These are phyloP conservation scores for Chiloscyllium punctatum DNA, from an alignment of 2,797 vertebrate genomes.

Conservation along the genomic window DNA sequence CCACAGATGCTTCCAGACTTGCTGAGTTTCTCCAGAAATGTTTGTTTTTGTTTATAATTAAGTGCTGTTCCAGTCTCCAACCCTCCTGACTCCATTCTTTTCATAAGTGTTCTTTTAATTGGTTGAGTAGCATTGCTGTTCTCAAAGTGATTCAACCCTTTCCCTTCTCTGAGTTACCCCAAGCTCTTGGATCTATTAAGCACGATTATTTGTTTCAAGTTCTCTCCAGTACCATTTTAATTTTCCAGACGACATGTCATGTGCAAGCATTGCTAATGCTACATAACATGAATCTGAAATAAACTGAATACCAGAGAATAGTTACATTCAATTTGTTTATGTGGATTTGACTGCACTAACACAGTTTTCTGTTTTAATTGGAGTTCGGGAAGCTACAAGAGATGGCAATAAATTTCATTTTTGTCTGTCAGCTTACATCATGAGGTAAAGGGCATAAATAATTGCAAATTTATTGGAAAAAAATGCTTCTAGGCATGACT, in stretches of 20 bases:
- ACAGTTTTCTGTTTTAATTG: neutral
- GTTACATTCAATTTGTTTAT: neutral
- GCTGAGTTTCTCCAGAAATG: too few relatives aligned
- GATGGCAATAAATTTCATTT: neutral
- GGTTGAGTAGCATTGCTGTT: neutral
- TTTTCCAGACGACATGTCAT: neutral
- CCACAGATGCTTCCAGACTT: too few relatives aligned
- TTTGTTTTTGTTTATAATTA: too few relatives aligned
- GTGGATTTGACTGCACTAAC: neutral
- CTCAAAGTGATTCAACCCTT: neutral
- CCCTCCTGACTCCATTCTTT: neutral
- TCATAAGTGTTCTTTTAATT: neutral
- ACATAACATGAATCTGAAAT: neutral
- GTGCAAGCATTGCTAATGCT: neutral
- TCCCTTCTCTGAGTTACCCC: neutral
- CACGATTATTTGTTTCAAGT: neutral
- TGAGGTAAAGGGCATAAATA: conserved; percentile 12
- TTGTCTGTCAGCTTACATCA: neutral
- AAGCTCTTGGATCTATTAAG: neutral
- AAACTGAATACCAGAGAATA: neutral
- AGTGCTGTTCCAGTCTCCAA: too few relatives aligned
- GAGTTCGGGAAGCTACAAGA: neutral
- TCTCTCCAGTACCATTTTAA: neutral
- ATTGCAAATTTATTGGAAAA: neutral
- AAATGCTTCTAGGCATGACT: neutral